Conservation (phyloP, 2,113 vertebrate genomes). For the Scortum barcoo region DNA sequence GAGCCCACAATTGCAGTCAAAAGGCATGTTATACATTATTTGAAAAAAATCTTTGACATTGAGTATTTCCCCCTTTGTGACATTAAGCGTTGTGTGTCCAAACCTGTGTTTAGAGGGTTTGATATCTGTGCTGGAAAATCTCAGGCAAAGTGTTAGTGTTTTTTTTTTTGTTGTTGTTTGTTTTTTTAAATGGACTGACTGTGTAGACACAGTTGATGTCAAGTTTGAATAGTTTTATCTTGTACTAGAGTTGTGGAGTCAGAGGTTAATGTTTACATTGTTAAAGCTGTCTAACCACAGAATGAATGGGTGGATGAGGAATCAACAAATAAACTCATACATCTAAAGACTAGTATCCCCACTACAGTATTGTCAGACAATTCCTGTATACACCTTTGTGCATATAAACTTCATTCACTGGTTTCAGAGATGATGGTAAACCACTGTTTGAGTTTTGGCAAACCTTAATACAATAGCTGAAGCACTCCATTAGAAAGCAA, state of each 20-base stretch:
- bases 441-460: too few species aligned
- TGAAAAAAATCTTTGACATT: neutral
- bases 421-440: too few species aligned
- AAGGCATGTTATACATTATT: neutral
- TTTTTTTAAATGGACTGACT: neutral
- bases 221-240: neutral
- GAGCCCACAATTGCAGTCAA: neutral
- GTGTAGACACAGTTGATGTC: neutral
- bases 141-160: too few species aligned
- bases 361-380: neutral
- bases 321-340: neutral
- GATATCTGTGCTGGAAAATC: neutral
- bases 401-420: neutral
- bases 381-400: neutral
- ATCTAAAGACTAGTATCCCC: too few species aligned
- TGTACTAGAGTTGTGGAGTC: neutral
- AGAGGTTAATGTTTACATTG: neutral
- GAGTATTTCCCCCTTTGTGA: neutral
- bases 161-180: neutral
- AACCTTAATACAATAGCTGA: too few species aligned
- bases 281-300: neutral
- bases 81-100: too few species aligned
- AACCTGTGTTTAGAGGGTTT: neutral
- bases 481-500: too few species aligned
- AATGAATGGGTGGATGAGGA: neutral